Base-by-base conservation (phyloP, 2,113 vertebrate species). In the Python bivittatus region DNA sequence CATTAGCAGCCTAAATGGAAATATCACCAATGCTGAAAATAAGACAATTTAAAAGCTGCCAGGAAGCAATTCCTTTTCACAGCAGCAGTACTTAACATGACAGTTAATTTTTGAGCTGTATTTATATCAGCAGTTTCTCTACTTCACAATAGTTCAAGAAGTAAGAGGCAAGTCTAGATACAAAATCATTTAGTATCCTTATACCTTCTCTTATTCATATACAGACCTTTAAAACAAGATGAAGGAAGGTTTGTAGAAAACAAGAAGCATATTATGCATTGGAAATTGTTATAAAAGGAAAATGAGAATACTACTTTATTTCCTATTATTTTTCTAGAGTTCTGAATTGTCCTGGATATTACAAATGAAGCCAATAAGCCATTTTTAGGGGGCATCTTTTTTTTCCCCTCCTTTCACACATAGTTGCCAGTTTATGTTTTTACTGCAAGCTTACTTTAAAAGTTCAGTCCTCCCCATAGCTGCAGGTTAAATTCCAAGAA, bases 251-350 rank as follows among this genome's bases (percentile, higher is more conserved):
- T n/a, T 33, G 10, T 0, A 52, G 6, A 0, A 3, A 1, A 33
- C 48, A 84, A 91, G 72, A 93, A 95, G 95, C 56, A 10, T 42
- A 57, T 44, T 20, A 72, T n/a, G 27, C 58, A 86, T 20, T 86
- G 86, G 53, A 20, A 72, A 29, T 9, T 56, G 92, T 92, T 57
- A 20, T 72, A 84, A 33, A 25, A 38, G 12, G 8, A 84, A 58
- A 52, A 91, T 84, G 10, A 85, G 54, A 23, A 61, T 48, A 22
- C 33, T 42, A 42, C 33, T 79, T 79, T 42, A 79, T 79, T 53
- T 85, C 53, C 13, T 29, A 53, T 53, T 85, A 85, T 53, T 29
- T 52, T 29, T 52, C 48, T 85, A 22, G 6, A 56, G 29, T 86
- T 53, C 85, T 86, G 85, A 56, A 87, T 33, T 33, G 52, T 87